Conservation (phyloP, 2,888 invertebrate genomes). For the Cheilosia vulpina region DNA sequence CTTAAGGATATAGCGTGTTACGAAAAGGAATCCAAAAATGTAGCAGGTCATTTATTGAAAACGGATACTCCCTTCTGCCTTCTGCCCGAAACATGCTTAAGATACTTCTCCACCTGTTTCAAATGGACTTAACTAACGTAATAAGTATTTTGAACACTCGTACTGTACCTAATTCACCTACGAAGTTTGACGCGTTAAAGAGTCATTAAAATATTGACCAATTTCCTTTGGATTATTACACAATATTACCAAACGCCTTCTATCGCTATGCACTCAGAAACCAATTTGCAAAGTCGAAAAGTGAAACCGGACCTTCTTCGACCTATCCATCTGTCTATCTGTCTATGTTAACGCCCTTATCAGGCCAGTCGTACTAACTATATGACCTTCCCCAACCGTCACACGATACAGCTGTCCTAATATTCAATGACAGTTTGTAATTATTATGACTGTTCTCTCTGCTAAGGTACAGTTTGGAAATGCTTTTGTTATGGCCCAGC, state of each 20-base stretch:
- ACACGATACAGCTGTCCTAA: constrained; percentile 45
- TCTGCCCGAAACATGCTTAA: too few relatives aligned
- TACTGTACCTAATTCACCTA: too few relatives aligned
- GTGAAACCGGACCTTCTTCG: constrained; percentile 11
- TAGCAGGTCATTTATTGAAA: too few relatives aligned
- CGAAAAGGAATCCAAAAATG: too few relatives aligned
- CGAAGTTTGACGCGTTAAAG: too few relatives aligned
- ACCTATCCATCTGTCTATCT: constrained; percentile 9
- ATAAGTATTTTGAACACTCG: too few relatives aligned
- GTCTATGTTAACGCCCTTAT: not conserved
- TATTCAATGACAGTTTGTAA: constrained; percentile 60
- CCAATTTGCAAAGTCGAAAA: constrained; percentile 44
- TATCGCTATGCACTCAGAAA: not conserved
- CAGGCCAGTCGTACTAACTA: not conserved
- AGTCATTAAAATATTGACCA: too few relatives aligned
- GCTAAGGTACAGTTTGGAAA: constrained; percentile 11
- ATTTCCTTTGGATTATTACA: not conserved
- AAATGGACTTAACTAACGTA: too few relatives aligned
- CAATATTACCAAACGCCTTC: not conserved
- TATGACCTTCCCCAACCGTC: not conserved
- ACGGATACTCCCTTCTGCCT: too few relatives aligned
- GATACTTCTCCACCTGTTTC: too few relatives aligned
- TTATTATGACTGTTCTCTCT: constrained; percentile 48
- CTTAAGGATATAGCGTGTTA: too few relatives aligned
- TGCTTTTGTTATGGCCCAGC: constrained; percentile 57